Base-by-base conservation (phyloP, 2,888 invertebrate genomes). In the Tetheella fluctuosa region DNA sequence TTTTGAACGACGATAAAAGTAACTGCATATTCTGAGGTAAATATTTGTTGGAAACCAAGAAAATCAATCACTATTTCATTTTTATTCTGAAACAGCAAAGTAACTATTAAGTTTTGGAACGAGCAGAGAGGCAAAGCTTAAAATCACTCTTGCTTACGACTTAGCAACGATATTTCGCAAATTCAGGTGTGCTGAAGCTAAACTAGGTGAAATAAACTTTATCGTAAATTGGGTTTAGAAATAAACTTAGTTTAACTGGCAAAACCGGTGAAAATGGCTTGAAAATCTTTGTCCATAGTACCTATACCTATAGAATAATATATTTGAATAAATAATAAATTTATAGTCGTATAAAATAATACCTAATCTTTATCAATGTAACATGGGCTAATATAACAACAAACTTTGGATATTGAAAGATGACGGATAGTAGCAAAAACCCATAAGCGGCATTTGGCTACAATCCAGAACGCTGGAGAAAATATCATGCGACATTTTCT, bases 331-430 rank as follows among this genome's bases (percentile, higher is more conserved):
- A n/a, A n/a, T n/a, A n/a, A n/a, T n/a, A n/a, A n/a, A n/a, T n/a
- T n/a, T n/a, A n/a, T n/a, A n/a, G n/a, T n/a, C n/a, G n/a, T n/a
- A n/a, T n/a, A n/a, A n/a, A n/a, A n/a, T n/a, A n/a, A n/a, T n/a
- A n/a, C n/a, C n/a, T n/a, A n/a, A n/a, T n/a, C n/a, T n/a, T n/a
- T n/a, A n/a, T n/a, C n/a, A n/a, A n/a, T n/a, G n/a, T n/a, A n/a
- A n/a, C n/a, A n/a, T n/a, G n/a, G n/a, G n/a, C n/a, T n/a, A 39
- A 39, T 20, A 48, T 48, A 48, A 17, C 17, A 39, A 39, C 39
- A 15, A 42, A 34, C 54, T 23, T 63, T 54, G 20, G 52, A 55
- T 23, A 61, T 56, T 23, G 17, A 54, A 42, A 53, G n/a, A 48
- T 48, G 48, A 48, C 10, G 20, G 48, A 48, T 48, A 48, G 48